Percentiles rank a stretch among this genome's conserved stretches.
phyloP scores from a whole-genome alignment of 2,797 vertebrate species.

The Chloroceryle inda region DNA sequence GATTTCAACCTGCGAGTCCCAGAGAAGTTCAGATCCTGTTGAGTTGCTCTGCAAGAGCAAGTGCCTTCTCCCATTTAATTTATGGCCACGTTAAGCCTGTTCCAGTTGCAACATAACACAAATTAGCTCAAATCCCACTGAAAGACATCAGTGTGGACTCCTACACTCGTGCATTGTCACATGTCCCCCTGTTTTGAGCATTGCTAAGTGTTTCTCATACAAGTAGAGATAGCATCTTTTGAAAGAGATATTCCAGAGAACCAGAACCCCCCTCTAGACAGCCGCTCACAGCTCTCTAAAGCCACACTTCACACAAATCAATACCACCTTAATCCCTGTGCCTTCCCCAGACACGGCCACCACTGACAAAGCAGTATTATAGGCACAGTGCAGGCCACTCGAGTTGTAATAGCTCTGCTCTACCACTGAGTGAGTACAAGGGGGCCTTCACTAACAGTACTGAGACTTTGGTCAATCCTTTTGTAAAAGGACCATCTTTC shows the following conservation, averaged over 20 bases:
- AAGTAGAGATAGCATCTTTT: neutral
- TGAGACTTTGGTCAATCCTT: neutral
- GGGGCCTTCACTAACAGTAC: neutral
- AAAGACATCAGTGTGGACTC: neutral
- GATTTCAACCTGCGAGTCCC: neutral
- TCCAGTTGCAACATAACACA: neutral
- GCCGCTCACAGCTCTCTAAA: neutral
- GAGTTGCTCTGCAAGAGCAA: neutral
- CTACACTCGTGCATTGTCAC: neutral
- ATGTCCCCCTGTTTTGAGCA: neutral
- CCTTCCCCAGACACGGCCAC: neutral
- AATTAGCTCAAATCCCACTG: neutral
- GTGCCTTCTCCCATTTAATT: neutral
- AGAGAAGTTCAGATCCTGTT: neutral
- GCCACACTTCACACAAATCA: neutral
- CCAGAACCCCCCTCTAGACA: neutral
- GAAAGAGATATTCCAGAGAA: neutral
- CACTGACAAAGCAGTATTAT: fast-evolving
- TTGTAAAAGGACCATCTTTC: neutral
- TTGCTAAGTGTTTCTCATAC: neutral
- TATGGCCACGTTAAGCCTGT: neutral
- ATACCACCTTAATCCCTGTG: neutral
- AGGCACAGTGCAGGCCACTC: neutral
- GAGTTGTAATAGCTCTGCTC: neutral
- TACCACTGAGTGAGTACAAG: neutral